Evolutionary conservation across 2,888 invertebrate genomes (phyloP).

Genomic region (Uloborus plumipes): DNA sequence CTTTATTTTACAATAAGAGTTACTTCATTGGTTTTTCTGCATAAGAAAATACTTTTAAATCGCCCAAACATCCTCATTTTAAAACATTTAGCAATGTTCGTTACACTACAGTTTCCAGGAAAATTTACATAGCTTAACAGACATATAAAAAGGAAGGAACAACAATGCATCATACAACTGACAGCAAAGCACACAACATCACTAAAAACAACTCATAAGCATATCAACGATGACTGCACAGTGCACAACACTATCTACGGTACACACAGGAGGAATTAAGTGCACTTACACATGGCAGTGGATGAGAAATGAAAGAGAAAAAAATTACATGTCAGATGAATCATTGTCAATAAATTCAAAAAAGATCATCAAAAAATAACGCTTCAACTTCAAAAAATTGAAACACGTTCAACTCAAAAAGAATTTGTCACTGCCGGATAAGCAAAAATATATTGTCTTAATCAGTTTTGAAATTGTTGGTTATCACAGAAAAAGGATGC

Average conservation of each 20-base stretch:
- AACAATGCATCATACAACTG: conserved; percentile 42
- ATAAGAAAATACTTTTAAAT: no score
- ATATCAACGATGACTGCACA: conserved; percentile 54
- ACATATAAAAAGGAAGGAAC: conserved; percentile 15
- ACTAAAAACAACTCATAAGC: conserved; percentile 36
- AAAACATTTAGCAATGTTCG: no score
- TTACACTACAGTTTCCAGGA: neutral
- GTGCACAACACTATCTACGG: conserved; percentile 62
- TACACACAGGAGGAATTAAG: conserved; percentile 63
- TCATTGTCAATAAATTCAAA: conserved; percentile 27
- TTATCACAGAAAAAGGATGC: no score
- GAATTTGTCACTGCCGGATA: no score
- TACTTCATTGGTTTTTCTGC: no score
- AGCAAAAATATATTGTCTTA: no score
- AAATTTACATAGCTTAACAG: conserved; percentile 6
- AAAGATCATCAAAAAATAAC: conserved; percentile 3
- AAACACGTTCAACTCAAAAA: neutral
- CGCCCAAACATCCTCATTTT: no score
- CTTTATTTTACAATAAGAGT: no score
- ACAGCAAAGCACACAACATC: conserved; percentile 36
- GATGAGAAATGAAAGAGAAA: conserved; percentile 64
- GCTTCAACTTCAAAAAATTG: conserved; percentile 28
- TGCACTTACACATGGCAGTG: conserved; percentile 64
- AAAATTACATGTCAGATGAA: conserved; percentile 59
- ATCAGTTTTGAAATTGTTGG: no score